These are phyloP conservation scores for Nomada flava DNA, from an alignment of 2,888 invertebrate genomes.

Conservation along the genomic window DNA sequence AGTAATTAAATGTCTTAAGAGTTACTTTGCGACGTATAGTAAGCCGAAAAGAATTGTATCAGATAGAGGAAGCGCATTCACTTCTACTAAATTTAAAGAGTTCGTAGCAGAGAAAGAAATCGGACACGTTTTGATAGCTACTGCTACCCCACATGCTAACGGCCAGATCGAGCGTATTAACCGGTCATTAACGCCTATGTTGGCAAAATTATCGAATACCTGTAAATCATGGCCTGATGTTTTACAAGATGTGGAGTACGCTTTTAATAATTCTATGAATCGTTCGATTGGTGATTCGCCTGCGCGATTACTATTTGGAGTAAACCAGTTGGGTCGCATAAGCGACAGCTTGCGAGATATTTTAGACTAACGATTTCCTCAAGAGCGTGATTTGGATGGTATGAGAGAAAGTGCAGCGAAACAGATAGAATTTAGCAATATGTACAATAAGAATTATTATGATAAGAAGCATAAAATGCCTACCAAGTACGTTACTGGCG, in stretches of 20 bases:
- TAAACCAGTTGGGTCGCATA: constrained; percentile 18
- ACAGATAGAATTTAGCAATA: not conserved
- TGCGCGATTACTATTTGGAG: constrained; percentile 27
- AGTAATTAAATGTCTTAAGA: constrained; percentile 33
- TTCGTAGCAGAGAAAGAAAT: constrained; percentile 18
- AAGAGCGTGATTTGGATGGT: not conserved
- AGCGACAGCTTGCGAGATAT: constrained; percentile 20
- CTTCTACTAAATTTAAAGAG: constrained; percentile 26
- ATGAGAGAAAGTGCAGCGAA: constrained; percentile 3
- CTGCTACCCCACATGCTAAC: constrained; percentile 24
- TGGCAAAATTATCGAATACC: constrained; percentile 33
- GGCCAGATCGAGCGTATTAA: constrained; percentile 37
- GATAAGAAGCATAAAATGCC: constrained; percentile 22
- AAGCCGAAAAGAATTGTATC: constrained; percentile 13
- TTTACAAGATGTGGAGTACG: constrained; percentile 21
- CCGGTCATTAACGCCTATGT: constrained; percentile 29
- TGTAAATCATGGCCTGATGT: constrained; percentile 12
- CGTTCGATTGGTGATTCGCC: constrained; percentile 36
- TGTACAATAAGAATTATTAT: constrained; percentile 19
- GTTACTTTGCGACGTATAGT: constrained; percentile 25
- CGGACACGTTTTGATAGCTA: constrained; percentile 34
- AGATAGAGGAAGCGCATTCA: constrained; percentile 41
- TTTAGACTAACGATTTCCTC: not conserved
- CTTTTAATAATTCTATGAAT: constrained; percentile 37
- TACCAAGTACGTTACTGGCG: constrained; percentile 6